phyloP scores from a whole-genome alignment of 2,888 invertebrate genomes.

The Syrphus vitripennis region DNA sequence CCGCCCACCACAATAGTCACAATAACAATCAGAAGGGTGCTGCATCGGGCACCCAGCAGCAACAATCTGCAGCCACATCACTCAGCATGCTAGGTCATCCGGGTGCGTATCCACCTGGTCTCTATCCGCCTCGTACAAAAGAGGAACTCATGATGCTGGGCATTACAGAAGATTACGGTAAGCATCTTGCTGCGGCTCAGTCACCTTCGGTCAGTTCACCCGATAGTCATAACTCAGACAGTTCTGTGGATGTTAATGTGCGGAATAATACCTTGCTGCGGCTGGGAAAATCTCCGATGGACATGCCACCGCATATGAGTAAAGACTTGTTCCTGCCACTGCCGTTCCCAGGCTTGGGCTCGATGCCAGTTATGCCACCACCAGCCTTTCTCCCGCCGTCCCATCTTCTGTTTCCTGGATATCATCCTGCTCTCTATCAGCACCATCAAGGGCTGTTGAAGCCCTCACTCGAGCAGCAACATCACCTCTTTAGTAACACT shows the following conservation, averaged over 20 bases:
- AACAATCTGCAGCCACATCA: conserved; percentile 82
- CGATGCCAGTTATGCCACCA: conserved; percentile 85
- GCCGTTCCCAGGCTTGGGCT: conserved; percentile 84
- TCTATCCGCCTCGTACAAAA: conserved; percentile 85
- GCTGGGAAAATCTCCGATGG: conserved; percentile 78
- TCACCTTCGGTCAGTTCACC: conserved; percentile 90
- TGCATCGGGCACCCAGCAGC: conserved; percentile 74
- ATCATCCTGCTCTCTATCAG: conserved; percentile 83
- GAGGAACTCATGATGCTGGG: conserved; percentile 88
- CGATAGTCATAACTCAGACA: conserved; percentile 91
- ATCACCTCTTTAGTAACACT: conserved; percentile 74
- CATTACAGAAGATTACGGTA: conserved; percentile 85
- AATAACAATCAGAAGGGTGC: conserved; percentile 70
- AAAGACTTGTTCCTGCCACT: conserved; percentile 86
- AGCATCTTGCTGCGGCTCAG: conserved; percentile 81
- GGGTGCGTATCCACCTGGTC: conserved; percentile 82
- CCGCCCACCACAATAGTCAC: conserved; percentile 74
- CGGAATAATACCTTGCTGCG: conserved; percentile 82
- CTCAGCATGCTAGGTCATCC: conserved; percentile 81
- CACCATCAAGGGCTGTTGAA: conserved; percentile 80
- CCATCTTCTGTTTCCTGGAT: conserved; percentile 84
- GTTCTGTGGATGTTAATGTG: conserved; percentile 88
- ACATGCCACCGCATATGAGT: conserved; percentile 81
- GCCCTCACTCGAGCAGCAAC: conserved; percentile 79
- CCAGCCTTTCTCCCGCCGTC: conserved; percentile 85